These are phyloP conservation scores for Scomber colias DNA, from an alignment of 2,113 vertebrate genomes.

Conservation along the genomic window DNA sequence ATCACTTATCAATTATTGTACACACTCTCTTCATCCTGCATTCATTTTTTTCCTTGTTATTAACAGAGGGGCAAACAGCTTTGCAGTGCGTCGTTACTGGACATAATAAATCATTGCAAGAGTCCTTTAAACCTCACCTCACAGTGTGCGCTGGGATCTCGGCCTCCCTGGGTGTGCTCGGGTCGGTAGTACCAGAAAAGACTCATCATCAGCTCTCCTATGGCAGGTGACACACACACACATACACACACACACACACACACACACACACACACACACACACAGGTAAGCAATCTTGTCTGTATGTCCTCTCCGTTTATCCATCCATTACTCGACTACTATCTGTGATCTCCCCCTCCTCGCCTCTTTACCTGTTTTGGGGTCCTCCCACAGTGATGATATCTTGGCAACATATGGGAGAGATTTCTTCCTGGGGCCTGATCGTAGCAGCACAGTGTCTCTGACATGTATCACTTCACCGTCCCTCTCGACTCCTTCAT, in stretches of 20 bases:
- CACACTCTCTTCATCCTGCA: not conserved
- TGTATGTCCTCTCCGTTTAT: conserved; percentile 14
- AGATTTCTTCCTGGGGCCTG: conserved; percentile 96
- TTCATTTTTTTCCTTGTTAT: not conserved
- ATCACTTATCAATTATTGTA: not conserved
- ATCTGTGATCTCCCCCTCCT: not conserved
- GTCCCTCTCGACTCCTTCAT: conserved; percentile 94
- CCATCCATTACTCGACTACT: not conserved
- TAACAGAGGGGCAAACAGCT: not conserved
- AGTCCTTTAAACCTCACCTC: conserved; percentile 87
- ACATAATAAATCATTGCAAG: not conserved
- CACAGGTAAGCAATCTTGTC: conserved; percentile 35
- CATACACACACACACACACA: conserved; percentile 36
- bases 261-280: conserved; percentile 7
- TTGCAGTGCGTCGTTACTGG: not conserved
- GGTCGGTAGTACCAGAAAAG: conserved; percentile 99
- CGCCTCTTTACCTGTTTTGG: conserved; percentile 90
- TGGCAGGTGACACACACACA: conserved; percentile 36
- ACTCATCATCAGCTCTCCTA: conserved; percentile 99
- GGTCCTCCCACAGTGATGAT: conserved; percentile 97
- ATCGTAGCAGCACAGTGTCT: conserved; percentile 96
- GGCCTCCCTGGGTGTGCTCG: conserved; percentile 98
- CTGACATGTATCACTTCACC: conserved; percentile 95
- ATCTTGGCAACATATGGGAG: conserved; percentile 99
- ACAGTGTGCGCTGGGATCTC: conserved; percentile 95